These are phyloP conservation scores for Caenorhabditis wallacei DNA, from an alignment of 2,888 invertebrate genomes.

Conservation along the genomic window DNA sequence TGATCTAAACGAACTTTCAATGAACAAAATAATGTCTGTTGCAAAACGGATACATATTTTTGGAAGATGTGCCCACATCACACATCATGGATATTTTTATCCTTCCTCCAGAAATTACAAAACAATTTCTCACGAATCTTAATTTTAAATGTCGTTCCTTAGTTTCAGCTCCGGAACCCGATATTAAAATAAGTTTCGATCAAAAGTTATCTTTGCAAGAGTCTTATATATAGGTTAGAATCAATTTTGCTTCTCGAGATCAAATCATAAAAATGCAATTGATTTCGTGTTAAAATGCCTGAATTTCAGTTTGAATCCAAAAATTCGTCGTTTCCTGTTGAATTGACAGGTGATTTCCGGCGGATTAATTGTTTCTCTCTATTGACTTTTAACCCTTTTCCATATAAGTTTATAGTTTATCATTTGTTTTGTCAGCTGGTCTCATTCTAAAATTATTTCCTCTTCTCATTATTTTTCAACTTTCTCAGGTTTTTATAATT, in stretches of 20 bases:
- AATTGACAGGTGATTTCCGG: constrained; percentile 29
- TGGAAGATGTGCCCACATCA: no score
- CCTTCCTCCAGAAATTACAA: no score
- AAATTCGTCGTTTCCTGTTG: constrained; percentile 19
- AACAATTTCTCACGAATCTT: no score
- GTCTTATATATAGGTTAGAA: neutral
- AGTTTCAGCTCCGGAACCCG: no score
- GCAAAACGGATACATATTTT: no score
- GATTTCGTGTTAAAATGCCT: neutral
- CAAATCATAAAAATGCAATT: neutral
- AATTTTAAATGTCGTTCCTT: no score
- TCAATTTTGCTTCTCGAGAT: neutral
- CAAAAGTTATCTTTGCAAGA: neutral
- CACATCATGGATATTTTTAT: no score
- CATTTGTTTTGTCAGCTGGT: constrained; percentile 1
- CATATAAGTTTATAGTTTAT: constrained; percentile 19
- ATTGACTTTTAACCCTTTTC: constrained; percentile 5
- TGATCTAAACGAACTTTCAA: neutral
- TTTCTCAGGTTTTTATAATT: neutral
- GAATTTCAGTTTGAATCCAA: neutral
- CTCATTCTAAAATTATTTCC: neutral
- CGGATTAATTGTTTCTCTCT: constrained; percentile 13
- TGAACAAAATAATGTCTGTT: neutral
- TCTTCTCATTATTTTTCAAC: neutral
- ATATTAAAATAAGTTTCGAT: no score